A percentile compares a stretch with the other conserved stretches of the same genome.
phyloP scores from a whole-genome alignment of 2,888 invertebrate genomes.

The Melikaiella ostensackeni region DNA sequence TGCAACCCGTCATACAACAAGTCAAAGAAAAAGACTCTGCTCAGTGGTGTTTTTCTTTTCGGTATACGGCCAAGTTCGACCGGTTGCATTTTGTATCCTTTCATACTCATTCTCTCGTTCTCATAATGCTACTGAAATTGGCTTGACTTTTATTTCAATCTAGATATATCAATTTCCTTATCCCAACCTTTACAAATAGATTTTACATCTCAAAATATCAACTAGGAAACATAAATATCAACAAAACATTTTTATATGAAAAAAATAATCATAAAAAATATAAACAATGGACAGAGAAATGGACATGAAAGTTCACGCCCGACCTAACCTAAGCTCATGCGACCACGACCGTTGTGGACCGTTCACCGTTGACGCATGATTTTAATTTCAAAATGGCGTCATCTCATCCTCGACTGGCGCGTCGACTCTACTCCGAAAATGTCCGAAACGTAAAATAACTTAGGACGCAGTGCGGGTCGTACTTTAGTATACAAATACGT shows the following conservation, averaged over 20 bases:
- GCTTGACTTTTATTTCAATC: no score
- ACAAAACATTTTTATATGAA: not conserved
- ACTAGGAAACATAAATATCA: not conserved
- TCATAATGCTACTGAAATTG: not conserved
- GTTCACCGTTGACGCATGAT: slow-evolving; percentile 40
- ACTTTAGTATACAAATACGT: slow-evolving; percentile 9
- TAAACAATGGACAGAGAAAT: not conserved
- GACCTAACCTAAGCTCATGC: not conserved
- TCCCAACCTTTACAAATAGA: not conserved
- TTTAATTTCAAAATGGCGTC: slow-evolving; percentile 65
- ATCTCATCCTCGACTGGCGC: slow-evolving; percentile 54
- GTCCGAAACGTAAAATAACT: slow-evolving; percentile 16
- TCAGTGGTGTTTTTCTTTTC: not conserved
- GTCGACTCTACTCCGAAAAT: slow-evolving; percentile 1
- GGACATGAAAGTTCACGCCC: not conserved
- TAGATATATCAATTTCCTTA: not conserved
- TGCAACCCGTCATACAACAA: not conserved
- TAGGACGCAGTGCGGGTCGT: slow-evolving; percentile 14
- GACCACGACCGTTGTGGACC: not conserved
- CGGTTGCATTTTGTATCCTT: not conserved
- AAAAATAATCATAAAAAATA: not conserved
- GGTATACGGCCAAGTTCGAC: not conserved
- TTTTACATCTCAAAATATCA: not conserved
- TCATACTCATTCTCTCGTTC: not conserved
- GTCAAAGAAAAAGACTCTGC: not conserved